Evolutionary conservation across 1,140 invertebrate species (phyloP), one percentile per base, ranked within the genome.

Genomic region (Philotrypesis tridentata): DNA sequence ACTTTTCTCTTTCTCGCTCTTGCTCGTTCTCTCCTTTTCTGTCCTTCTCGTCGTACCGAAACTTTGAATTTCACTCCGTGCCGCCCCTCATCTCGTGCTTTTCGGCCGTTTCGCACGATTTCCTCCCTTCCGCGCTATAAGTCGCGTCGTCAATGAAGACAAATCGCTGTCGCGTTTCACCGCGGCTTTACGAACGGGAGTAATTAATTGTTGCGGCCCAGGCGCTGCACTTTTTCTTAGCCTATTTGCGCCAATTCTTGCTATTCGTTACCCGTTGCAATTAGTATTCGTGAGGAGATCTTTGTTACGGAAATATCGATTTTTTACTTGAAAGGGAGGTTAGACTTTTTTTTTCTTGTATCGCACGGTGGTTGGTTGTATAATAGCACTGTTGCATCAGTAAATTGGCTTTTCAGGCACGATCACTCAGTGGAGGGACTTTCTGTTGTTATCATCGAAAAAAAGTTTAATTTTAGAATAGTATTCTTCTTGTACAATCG

Each of bases 141-240:
- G 87, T 89, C 87, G 81, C 82, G 85, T 85, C 82, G 78, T 74
- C 85, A 89, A 89, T 89, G 88, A 88, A 90, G 89, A 90, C 87
- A 89, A 89, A 90, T 89, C 84, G 88, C 86, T 73, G 68, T 55
- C 76, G 76, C 80, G 82, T 85, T 77, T 77, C 85, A 40, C 84
- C 85, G 61, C 85, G 85, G 85, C 87, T 88, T 86, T 87, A 85
- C 81, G 78, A 84, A 84, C 55, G 27, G 77, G 70, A 82, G 80
- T 87, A 88, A 89, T 88, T 89, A 90, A 89, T 90, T 87, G 84
- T 86, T 74, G 67, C 60, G 31, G 37, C 33, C 63, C 68, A 21
- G 5, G 63, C 48, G 14, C 33, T 37, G 12, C 31, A 60, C 72
- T 80, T 80, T 80, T 80, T 80, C 79, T 71, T 76, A 70, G 71